Base-by-base conservation (phyloP, 2,113 vertebrate genomes). In the Leptobrachium leishanense region DNA sequence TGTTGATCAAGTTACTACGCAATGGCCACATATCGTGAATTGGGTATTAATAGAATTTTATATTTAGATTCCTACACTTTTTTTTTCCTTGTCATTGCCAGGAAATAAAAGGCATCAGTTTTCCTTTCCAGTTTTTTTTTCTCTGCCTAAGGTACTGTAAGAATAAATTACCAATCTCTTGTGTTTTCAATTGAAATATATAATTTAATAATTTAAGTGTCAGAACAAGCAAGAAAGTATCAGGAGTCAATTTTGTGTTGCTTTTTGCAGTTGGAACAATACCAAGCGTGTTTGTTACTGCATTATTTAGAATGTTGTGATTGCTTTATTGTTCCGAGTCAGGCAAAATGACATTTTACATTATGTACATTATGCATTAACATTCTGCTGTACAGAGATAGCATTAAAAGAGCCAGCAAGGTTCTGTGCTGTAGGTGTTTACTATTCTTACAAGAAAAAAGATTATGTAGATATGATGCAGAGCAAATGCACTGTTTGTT, bases 161-260 rank as follows among this genome's bases (percentile, higher is more conserved):
- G 13, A 59, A 15, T 11, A 59, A 64, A 64, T 64, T 5, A 31
- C 62, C 62, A 64, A 64, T 64, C 2, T 64, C n/a, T 20, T 64
- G 5, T 64, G 5, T 2, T 39, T 39, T 20, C 62, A 5, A 4
- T 5, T 10, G 13, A 4, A 20, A 64, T 64, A 39, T 6, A 64
- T 64, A n/a, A 64, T 64, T 64, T 64, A 6, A 2, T 64, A 64
- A 64, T 64, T 64, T n/a, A 64, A 64, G 62, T 39, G 62, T 39
- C 62, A 64, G 62, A 20, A 64, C 62, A 2, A 64, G 62, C n/a
- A 10, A 64, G 62, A 64, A 39, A 31, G 62, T 39, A 64, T 64
- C 55, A 12, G 9, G 11, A 59, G 55, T 59, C 62, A 64, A 64
- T 64, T 64, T 64, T n/a, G 62, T 64, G 1, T 64, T 20, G 15